Evolutionary conservation across 2,797 vertebrate genomes (phyloP), one percentile per base, ranked within the genome.

Genomic region (Gastrophryne carolinensis): DNA sequence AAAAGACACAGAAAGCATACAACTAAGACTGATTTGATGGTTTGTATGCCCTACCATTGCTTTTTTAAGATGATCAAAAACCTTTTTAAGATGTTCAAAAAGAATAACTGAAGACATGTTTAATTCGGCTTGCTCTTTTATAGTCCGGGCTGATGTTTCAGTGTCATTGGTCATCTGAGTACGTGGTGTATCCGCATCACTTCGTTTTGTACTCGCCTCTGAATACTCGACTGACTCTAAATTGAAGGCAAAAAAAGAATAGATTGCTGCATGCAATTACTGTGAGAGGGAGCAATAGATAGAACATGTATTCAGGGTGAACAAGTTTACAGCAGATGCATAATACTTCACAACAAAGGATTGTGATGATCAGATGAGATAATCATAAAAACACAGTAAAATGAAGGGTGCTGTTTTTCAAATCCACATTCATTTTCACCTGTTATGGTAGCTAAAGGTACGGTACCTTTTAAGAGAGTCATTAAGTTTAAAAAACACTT

Each of bases 41-140:
- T 47, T 47, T 21, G 8, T 11, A 70, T 63, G 41, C 13, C 81
- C 86, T 88, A 99, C 97, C 92, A 93, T 89, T 44, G 96, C 94
- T 87, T 90, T 95, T 81, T 82, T 91, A 79, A 95, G 88, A 85
- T 95, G 81, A 58, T 90, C 49, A 80, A 92, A 93, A 3, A 90
- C 86, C 79, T 90, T 93, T 74, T 78, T 79, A 61, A 96, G 86
- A 72, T 91, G 90, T 4, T 93, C 87, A 77, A 90, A 26, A 47
- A 91, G 74, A 68, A 53, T 23, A 3, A 39, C 3, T 74, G 67
- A 78, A 26, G 75, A 72, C 3, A 9, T 30, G 73, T 73, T 15
- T 39, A 15, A 37, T 23, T 56, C 61, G 19, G 1, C 11, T 60
- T 81, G 60, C 60, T 73, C 26, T 0, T 39, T 0, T 0, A 24